Evolutionary conservation across 2,113 vertebrate species (phyloP), one percentile per base, ranked within the genome.

Genomic region (Campylorhamphus procurvoides): DNA sequence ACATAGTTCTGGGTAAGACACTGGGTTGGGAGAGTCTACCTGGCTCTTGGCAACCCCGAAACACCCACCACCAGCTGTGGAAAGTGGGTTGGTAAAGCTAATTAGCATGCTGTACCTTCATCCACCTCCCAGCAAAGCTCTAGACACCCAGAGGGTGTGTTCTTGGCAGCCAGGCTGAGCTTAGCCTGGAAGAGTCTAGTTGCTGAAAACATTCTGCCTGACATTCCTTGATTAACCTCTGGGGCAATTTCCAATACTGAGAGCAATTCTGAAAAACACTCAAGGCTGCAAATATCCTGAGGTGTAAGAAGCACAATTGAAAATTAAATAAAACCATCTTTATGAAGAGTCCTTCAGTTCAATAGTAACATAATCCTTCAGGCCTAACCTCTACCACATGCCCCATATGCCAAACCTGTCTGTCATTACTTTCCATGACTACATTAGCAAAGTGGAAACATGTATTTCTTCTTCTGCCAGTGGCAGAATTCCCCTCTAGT

Each of bases 281-380:
- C 40, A 68, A 72, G 63, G 62, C 77, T 76, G 62, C 73, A 90
- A 92, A 33, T 74, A 90, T 33, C 53, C 50, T 50, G 55, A 63
- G 25, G 40, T 56, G 24, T 58, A 33, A 73, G 84, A 81, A 60
- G 60, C 10, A 81, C 44, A 86, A 86, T 8, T 63, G 44, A 84
- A 90, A 94, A 91, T 85, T 14, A 82, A 91, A 86, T 84, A 49
- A 84, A 93, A 17, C 40, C 28, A 73, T 62, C 22, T 83, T 85
- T 77, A 72, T 31, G 2, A 1, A 52, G 79, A 88, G 73, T 80
- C 64, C 73, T 90, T 95, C 46, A 33, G 49, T 59, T 85, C 76
- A 85, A 29, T 5, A 58, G 72, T 6, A 76, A 37, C 3, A 6
- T 64, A 84, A 81, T 66, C 55, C 53, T 74, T 72, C 56, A 85